phyloP scores from a whole-genome alignment of 2,888 invertebrate species.

The Drosophila parthenogenetica region DNA sequence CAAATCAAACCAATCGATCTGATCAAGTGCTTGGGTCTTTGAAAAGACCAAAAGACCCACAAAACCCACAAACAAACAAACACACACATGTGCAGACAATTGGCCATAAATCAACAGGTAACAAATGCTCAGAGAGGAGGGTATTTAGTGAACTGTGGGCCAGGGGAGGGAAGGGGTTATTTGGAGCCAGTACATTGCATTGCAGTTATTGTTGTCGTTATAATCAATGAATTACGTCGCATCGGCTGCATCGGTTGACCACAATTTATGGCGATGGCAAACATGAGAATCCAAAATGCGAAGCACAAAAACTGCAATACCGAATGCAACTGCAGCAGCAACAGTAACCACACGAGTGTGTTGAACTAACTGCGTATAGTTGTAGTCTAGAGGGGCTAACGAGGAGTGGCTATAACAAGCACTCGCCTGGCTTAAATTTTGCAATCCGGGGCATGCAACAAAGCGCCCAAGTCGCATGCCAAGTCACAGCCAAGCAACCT shows the following conservation, averaged over 20 bases:
- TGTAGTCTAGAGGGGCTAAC: constrained; percentile 7
- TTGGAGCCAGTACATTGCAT: constrained; percentile 39
- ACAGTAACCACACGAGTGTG: constrained; percentile 28
- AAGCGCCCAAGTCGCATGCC: constrained; percentile 63
- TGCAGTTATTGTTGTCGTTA: constrained; percentile 78
- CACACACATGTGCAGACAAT: constrained; percentile 57
- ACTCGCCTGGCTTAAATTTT: constrained; percentile 66
- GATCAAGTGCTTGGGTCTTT: constrained; percentile 41
- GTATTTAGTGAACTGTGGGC: neutral
- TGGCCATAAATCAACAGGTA: constrained; percentile 73
- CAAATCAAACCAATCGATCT: constrained; percentile 37
- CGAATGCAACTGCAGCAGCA: constrained; percentile 44
- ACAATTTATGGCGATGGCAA: constrained; percentile 76
- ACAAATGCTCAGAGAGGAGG: constrained; percentile 49
- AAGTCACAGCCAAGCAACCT: constrained; percentile 38
- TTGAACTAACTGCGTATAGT: neutral
- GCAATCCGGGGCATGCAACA: constrained; percentile 71
- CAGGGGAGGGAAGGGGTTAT: neutral
- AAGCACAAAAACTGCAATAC: constrained; percentile 66
- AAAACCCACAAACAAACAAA: constrained; percentile 27
- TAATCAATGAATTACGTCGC: constrained; percentile 80
- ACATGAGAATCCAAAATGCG: constrained; percentile 75
- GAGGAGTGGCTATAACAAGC: constrained; percentile 54
- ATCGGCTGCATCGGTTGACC: constrained; percentile 77
- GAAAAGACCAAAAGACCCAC: constrained; percentile 32